A percentile compares a stretch with the other conserved stretches of the same genome.
phyloP scores from a whole-genome alignment of 2,113 vertebrate genomes.

The Pteronura brasiliensis region DNA sequence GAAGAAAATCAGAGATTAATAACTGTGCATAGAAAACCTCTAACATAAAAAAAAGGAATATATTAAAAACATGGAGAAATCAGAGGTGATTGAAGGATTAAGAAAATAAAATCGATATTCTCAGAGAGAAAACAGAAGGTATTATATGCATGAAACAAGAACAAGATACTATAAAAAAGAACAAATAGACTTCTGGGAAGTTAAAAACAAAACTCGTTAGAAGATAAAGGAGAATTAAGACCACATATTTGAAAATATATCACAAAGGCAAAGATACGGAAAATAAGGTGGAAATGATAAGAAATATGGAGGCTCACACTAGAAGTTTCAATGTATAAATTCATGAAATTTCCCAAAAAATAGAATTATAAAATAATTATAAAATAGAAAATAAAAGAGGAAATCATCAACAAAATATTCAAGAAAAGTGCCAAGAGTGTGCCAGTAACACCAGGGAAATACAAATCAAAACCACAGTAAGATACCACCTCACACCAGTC shows the following conservation, averaged over 20 bases:
- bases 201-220: not conserved
- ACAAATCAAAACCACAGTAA: too few species aligned
- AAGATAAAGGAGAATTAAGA: not conserved
- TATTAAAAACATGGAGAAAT: not conserved
- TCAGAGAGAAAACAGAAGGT: not conserved
- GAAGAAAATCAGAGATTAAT: not conserved
- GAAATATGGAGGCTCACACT: not conserved
- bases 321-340: not conserved
- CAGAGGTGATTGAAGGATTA: not conserved
- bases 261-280: not conserved
- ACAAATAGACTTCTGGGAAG: not conserved
- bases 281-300: not conserved
- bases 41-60: not conserved
- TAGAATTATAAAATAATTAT: too few species aligned
- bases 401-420: not conserved
- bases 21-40: not conserved
- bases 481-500: too few species aligned
- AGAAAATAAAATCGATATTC: not conserved
- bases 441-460: not conserved
- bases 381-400: not conserved
- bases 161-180: not conserved
- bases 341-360: not conserved
- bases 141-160: not conserved
- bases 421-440: not conserved
- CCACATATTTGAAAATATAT: not conserved